Evolutionary conservation across 1,140 invertebrate species (phyloP), one percentile per base, ranked within the genome.

Genomic region (Muscidifurax raptorellus): DNA sequence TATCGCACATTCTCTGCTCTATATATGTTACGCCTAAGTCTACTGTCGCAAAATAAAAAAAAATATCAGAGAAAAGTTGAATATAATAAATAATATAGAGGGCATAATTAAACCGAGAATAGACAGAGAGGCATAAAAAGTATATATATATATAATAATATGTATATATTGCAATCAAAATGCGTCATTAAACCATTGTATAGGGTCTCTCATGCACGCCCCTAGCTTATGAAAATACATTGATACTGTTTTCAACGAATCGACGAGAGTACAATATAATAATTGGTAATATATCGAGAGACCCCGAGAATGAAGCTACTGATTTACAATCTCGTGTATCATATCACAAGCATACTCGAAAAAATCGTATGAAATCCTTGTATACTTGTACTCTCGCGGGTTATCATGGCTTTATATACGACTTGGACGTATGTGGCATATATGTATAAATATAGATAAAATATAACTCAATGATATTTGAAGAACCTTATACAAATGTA

Each of bases 341-440:
- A 40, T n/a, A n/a, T 44, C n/a, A 27, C 7, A 52, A 52, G 30
- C 27, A n/a, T n/a, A n/a, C n/a, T n/a, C n/a, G n/a, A n/a, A n/a
- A n/a, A n/a, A n/a, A n/a, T n/a, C n/a, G n/a, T 28, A 71, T 30
- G 67, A 71, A 71, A 27, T 32, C 18, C 27, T 32, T 7, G 15
- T 76, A 28, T 66, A 22, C 47, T 84, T 84, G 83, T 84, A 84
- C 83, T 84, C 83, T 84, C 83, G 71, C 28, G 66, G 77, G 77
- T 75, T 66, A 80, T 15, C 36, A 40, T 40, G 9, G n/a, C n/a
- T n/a, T n/a, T 36, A 78, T 72, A 78, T 27, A 84, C 72, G 67
- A 64, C 18, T 74, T 75, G 40, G 64, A 36, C 47, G 64, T 27
- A 84, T 69, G 66, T 52, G 47, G 13, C 47, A 22, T 52, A 52